These are phyloP conservation scores for Cynopterus brachyotis DNA, from an alignment of 2,113 vertebrate genomes.

Conservation along the genomic window DNA sequence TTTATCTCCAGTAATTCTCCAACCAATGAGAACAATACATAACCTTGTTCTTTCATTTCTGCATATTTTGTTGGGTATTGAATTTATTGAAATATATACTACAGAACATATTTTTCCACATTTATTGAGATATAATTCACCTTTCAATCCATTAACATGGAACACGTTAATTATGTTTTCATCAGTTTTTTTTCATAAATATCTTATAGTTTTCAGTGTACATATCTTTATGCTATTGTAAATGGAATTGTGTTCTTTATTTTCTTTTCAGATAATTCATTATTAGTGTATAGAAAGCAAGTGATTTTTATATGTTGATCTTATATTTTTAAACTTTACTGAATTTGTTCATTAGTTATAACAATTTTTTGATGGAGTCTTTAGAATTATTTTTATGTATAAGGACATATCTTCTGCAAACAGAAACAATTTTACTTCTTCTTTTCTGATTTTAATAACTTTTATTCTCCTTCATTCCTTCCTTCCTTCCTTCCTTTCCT, in stretches of 20 bases:
- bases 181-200: neutral
- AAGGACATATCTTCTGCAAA: neutral
- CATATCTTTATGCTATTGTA: neutral
- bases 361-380: neutral
- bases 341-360: neutral
- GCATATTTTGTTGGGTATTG: neutral
- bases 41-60: neutral
- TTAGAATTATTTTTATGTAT: neutral
- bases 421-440: no score
- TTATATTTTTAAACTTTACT: neutral
- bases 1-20: neutral
- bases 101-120: neutral
- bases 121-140: neutral
- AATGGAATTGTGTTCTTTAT: neutral
- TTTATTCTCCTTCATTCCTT: no score
- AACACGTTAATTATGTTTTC: neutral
- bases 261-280: neutral
- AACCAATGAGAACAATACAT: neutral
- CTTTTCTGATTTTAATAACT: neutral
- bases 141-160: neutral
- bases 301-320: neutral
- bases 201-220: neutral
- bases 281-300: neutral
- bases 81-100: neutral
- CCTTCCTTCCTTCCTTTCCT: no score